Conservation (phyloP, 1,140 invertebrate species). For the Neodiprion fabricii region DNA sequence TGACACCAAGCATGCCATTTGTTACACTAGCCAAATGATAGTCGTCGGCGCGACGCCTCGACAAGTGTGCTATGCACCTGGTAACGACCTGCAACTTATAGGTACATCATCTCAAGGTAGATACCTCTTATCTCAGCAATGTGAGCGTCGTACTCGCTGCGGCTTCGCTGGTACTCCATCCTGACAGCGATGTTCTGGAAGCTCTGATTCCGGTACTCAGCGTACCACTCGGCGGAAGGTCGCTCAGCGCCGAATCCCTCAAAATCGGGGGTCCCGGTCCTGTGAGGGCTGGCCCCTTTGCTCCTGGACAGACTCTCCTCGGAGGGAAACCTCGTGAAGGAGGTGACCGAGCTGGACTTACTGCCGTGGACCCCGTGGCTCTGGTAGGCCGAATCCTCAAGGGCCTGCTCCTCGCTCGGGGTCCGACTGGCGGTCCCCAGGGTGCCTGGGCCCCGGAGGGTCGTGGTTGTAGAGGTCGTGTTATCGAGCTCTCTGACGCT, state of each 20-base stretch:
- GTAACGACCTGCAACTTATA: too few relatives aligned
- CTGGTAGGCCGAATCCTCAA: constrained; percentile 67
- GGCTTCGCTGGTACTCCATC: constrained; percentile 73
- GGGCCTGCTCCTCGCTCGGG: constrained; percentile 62
- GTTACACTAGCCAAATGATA: too few relatives aligned
- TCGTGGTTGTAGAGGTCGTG: constrained; percentile 1
- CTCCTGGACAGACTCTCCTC: constrained; percentile 61
- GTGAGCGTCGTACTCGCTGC: constrained; percentile 85
- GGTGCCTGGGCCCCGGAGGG: constrained; percentile 15
- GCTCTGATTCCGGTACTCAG: constrained; percentile 65
- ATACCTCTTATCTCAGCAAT: constrained; percentile 86
- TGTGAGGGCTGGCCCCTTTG: constrained; percentile 42
- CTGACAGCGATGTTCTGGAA: constrained; percentile 64
- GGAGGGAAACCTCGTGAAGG: constrained; percentile 64
- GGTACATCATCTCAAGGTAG: too few relatives aligned
- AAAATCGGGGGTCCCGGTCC: constrained; percentile 30
- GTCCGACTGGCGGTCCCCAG: constrained; percentile 55
- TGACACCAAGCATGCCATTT: too few relatives aligned
- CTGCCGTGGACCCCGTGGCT: constrained; percentile 58
- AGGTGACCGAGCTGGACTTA: constrained; percentile 61
- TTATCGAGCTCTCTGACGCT: constrained; percentile 57
- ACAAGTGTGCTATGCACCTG: too few relatives aligned
- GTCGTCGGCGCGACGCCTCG: too few relatives aligned
- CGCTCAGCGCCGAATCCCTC: constrained; percentile 44
- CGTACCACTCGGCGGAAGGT: constrained; percentile 64